These are phyloP conservation scores for Drosophila funebris DNA, from an alignment of 1,140 invertebrate species.

Conservation along the genomic window DNA sequence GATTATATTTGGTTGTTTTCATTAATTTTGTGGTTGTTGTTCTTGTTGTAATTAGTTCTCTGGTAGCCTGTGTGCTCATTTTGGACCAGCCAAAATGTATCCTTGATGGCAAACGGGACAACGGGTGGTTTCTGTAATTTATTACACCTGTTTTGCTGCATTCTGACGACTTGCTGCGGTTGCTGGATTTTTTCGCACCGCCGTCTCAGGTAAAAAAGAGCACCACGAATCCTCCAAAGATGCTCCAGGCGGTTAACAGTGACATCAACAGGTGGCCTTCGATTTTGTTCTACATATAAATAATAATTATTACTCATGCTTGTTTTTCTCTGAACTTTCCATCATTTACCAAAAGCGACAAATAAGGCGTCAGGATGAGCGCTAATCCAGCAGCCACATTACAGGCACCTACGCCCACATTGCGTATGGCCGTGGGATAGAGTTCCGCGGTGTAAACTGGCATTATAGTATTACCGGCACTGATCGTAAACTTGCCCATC, in stretches of 20 bases:
- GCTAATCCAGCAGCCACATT: conserved; percentile 89
- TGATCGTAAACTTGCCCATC: conserved; percentile 89
- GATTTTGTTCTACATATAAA: conserved; percentile 78
- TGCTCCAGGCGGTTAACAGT: conserved; percentile 82
- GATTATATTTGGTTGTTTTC: conserved; percentile 28
- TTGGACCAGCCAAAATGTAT: conserved; percentile 83
- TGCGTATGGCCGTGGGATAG: conserved; percentile 89
- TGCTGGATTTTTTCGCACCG: conserved; percentile 51
- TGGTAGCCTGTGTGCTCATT: conserved; percentile 46
- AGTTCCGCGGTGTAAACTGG: conserved; percentile 90
- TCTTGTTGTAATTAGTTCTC: conserved; percentile 24
- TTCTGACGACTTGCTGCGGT: conserved; percentile 40
- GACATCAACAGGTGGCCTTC: conserved; percentile 83
- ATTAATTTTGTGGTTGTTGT: background rate
- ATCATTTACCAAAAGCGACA: conserved; percentile 88
- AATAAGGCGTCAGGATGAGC: conserved; percentile 89
- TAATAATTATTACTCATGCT: background rate
- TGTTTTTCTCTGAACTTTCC: too few relatives aligned
- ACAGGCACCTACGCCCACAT: conserved; percentile 89
- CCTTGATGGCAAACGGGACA: conserved; percentile 8
- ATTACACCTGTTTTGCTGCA: conserved; percentile 72
- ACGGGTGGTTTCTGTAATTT: conserved; percentile 1
- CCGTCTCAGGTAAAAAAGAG: conserved; percentile 79
- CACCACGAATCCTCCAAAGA: conserved; percentile 84
- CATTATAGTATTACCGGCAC: conserved; percentile 89